Base-by-base conservation (phyloP, 2,888 invertebrate species). In the Mesochorus sp. region DNA sequence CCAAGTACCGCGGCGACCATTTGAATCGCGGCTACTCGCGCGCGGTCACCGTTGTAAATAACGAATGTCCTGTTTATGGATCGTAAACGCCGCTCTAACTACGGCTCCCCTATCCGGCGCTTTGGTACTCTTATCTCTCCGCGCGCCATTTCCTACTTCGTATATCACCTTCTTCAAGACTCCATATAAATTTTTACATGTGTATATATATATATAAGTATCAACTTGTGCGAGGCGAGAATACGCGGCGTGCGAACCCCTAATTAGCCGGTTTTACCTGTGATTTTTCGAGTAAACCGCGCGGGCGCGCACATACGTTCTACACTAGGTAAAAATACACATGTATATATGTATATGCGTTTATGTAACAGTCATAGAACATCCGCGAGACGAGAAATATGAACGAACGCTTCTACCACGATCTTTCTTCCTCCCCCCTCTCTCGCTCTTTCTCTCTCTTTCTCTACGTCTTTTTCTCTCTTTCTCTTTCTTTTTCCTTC, bases 21-120 rank as follows among this genome's bases (percentile, higher is more conserved):
- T 72, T 57, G 31, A 44, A 62, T 80, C 75, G 64, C 77, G 62
- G 49, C 76, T 67, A 44, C 61, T 71, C 77, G 73, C 80, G 75
- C 73, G 70, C 74, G 80, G 80, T 80, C 81, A 80, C 81, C 80
- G 85, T 81, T 84, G 85, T 88, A 88, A 89, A 88, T 88, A 87
- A 88, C 85, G 84, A 84, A 81, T 85, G 86, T 84, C 85, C 83
- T 82, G 87, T 88, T 89, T 88, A 88, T 87, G 88, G 88, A 84
- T 85, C 88, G 86, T 89, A 89, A 88, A 89, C 83, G 87, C 84
- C 82, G 85, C 81, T 84, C 83, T 85, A 87, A 87, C 87, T 81
- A 82, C 80, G 83, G n/a, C n/a, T n/a, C 81, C 72, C 75, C 76
- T 78, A 80, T 80, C 79, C 81, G 81, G 81, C 77, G 57, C 79